phyloP scores from a whole-genome alignment of 2,113 vertebrate genomes.

The Rhinolophus sinicus region DNA sequence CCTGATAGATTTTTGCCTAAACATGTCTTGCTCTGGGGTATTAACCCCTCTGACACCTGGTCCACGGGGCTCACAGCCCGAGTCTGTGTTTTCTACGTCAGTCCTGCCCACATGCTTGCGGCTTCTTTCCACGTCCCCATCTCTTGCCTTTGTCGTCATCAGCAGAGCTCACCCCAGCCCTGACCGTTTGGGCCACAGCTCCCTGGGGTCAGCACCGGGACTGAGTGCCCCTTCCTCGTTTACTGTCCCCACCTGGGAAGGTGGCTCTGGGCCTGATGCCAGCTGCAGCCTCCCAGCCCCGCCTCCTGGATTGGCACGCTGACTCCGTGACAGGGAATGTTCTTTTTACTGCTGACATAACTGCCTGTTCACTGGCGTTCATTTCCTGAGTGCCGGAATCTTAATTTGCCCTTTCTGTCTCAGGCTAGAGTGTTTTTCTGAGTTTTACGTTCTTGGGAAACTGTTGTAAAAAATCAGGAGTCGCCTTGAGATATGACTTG shows the following conservation, averaged over 20 bases:
- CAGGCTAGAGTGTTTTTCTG: neutral
- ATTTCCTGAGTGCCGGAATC: neutral
- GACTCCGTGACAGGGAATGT: neutral
- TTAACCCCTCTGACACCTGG: neutral
- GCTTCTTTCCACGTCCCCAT: neutral
- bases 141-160: neutral
- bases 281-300: neutral
- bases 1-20: neutral
- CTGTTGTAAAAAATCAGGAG: neutral
- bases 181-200: rapidly evolving
- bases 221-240: neutral
- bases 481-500: neutral
- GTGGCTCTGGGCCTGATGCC: neutral
- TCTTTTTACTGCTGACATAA: neutral
- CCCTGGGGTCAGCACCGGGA: neutral
- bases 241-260: neutral
- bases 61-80: rapidly evolving
- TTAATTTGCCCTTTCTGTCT: neutral
- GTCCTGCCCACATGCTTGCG: neutral
- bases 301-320: neutral
- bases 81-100: neutral
- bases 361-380: neutral
- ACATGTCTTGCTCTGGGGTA: neutral
- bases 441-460: neutral
- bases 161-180: neutral